phyloP scores from a whole-genome alignment of 2,797 vertebrate species.

The Danio choprae region DNA sequence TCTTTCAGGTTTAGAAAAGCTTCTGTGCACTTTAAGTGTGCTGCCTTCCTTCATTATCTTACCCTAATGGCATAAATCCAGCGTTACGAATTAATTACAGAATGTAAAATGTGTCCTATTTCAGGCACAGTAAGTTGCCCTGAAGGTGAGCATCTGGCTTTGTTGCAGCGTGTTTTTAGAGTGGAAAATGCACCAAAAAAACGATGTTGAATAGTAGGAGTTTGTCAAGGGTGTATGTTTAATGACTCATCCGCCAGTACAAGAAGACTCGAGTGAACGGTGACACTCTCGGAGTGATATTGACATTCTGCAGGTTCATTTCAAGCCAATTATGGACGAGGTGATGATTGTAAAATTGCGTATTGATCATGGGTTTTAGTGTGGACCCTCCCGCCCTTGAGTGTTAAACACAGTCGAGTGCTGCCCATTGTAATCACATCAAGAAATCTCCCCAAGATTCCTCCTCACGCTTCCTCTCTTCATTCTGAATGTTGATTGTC shows the following conservation, averaged over 20 bases:
- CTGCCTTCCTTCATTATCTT: conserved; percentile 54
- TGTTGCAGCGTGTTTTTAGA: conserved; percentile 53
- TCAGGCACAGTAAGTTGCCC: conserved; percentile 54
- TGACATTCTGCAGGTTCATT: conserved; percentile 57
- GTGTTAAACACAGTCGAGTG: conserved; percentile 52
- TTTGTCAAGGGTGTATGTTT: conserved; percentile 47
- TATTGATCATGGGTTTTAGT: conserved; percentile 60
- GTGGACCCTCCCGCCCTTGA: conserved; percentile 49
- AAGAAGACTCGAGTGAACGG: conserved; percentile 14
- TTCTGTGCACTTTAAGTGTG: conserved; percentile 45
- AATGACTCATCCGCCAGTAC: conserved; percentile 23
- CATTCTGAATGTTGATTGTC: conserved; percentile 49
- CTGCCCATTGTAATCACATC: conserved; percentile 56
- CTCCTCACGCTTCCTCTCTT: conserved; percentile 49
- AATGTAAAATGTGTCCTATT: conserved; percentile 61
- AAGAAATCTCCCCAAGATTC: conserved; percentile 52
- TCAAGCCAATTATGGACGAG: conserved; percentile 57
- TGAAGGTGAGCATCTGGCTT: conserved; percentile 64
- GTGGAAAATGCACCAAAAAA: conserved; percentile 53
- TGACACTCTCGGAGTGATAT: conserved; percentile 51
- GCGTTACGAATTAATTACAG: conserved; percentile 61
- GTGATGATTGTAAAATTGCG: conserved; percentile 60
- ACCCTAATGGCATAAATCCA: conserved; percentile 59
- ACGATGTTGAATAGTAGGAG: conserved; percentile 41
- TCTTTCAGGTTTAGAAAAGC: conserved; percentile 15